Evolutionary conservation across 2,797 vertebrate species (phyloP).

Genomic region (Bradypus variegatus): DNA sequence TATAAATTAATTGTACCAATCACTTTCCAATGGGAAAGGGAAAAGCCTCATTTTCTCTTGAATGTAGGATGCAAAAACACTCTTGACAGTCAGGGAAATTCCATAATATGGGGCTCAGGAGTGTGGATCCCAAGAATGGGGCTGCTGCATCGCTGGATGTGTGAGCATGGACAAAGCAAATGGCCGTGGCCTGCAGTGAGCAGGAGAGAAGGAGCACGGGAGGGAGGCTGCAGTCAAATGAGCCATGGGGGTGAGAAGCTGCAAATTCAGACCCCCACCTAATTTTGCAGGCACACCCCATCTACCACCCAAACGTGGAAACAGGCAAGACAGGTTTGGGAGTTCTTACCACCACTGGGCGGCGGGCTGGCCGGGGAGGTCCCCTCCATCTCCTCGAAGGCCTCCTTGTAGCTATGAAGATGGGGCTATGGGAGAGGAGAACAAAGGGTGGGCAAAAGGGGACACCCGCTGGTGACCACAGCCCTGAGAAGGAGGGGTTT

Average conservation of each 20-base stretch:
- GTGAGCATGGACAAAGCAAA: background rate
- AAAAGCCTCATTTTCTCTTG: background rate
- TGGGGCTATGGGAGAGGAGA: conserved; percentile 79
- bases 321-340: conserved; percentile 83
- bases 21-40: background rate
- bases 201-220: background rate
- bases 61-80: background rate
- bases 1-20: too few species aligned
- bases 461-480: background rate
- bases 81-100: background rate
- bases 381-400: conserved; percentile 93
- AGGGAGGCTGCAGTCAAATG: background rate
- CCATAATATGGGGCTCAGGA: background rate
- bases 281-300: conserved; percentile 55
- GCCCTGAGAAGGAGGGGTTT: background rate
- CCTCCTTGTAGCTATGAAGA: conserved; percentile 98
- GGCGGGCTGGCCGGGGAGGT: conserved; percentile 77
- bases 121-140: background rate
- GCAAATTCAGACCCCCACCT: conserved; percentile 12
- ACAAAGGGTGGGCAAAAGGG: background rate
- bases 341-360: conserved; percentile 89
- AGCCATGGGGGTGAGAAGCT: background rate
- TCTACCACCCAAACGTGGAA: conserved; percentile 71
- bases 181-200: background rate
- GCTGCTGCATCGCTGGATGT: too few species aligned